phyloP scores from a whole-genome alignment of 2,888 invertebrate species.

The Esperia sulphurella region DNA sequence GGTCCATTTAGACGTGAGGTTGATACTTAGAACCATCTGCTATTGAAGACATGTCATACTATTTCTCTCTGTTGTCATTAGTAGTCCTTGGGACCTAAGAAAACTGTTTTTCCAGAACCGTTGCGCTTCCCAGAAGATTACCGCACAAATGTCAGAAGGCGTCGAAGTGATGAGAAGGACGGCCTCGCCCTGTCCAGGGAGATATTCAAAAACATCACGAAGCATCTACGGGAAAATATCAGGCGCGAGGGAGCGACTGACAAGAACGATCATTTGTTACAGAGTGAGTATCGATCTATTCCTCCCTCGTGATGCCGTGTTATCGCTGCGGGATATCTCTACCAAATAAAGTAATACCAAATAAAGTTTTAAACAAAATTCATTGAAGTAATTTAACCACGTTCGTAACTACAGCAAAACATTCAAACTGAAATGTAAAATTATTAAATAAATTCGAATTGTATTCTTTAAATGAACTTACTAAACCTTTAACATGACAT shows the following conservation, averaged over 20 bases:
- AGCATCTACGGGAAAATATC: slow-evolving; percentile 73
- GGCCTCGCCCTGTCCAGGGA: slow-evolving; percentile 72
- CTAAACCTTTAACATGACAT: too few relatives aligned
- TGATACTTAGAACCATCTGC: too few relatives aligned
- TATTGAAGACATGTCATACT: background rate
- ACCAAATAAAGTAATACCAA: background rate
- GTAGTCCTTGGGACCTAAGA: slow-evolving; percentile 13
- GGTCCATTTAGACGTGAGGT: too few relatives aligned
- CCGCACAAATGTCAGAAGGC: slow-evolving; percentile 53
- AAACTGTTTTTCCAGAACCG: slow-evolving; percentile 54
- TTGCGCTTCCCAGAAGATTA: slow-evolving; percentile 63
- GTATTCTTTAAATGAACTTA: too few relatives aligned
- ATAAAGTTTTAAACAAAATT: background rate
- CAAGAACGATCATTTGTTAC: slow-evolving; percentile 48
- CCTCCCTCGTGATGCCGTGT: background rate
- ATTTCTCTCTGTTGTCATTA: background rate
- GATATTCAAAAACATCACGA: slow-evolving; percentile 75
- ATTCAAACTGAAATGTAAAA: too few relatives aligned
- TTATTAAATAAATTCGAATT: too few relatives aligned
- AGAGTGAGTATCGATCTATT: slow-evolving; percentile 12
- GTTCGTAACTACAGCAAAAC: background rate
- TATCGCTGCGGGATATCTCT: background rate
- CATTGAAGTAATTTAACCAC: background rate
- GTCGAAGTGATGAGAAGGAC: slow-evolving; percentile 65
- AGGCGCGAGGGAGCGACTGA: slow-evolving; percentile 68